These are phyloP conservation scores for Oophaga pumilio DNA, from an alignment of 2,113 vertebrate genomes.

Conservation along the genomic window DNA sequence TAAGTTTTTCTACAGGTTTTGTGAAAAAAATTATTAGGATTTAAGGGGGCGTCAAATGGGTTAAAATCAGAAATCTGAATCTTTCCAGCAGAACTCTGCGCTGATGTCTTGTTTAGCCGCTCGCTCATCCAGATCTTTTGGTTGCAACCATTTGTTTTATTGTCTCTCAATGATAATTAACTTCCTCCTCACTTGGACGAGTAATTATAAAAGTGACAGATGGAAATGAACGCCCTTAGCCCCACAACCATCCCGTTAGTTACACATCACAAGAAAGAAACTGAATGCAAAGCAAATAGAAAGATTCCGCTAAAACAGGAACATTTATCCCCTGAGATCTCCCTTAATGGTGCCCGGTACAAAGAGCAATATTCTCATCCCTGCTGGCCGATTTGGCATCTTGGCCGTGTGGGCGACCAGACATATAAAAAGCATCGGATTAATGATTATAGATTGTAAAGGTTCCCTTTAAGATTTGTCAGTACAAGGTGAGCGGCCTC, in stretches of 20 bases:
- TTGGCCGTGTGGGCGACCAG: not conserved
- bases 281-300: not conserved
- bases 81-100: not conserved
- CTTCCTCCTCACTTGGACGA: slow-evolving; percentile 10
- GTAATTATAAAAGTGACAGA: slow-evolving; percentile 21
- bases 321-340: not conserved
- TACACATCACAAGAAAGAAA: not conserved
- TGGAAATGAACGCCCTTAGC: not conserved
- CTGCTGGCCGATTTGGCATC: not conserved
- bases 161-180: slow-evolving; percentile 19
- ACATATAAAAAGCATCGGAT: no score
- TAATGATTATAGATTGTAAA: no score
- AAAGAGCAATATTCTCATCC: not conserved
- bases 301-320: not conserved
- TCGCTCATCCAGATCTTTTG: not conserved
- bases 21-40: no score
- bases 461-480: no score
- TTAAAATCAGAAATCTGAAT: no score
- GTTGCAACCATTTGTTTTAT: slow-evolving; percentile 9
- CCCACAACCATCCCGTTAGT: not conserved
- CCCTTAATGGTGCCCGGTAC: not conserved
- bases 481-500: no score
- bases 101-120: not conserved
- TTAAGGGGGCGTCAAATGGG: no score
- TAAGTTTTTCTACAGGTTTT: no score